A percentile compares a stretch with the other conserved stretches of the same genome.
phyloP scores from a whole-genome alignment of 2,888 invertebrate species.

The Amblyjoppa proteus region DNA sequence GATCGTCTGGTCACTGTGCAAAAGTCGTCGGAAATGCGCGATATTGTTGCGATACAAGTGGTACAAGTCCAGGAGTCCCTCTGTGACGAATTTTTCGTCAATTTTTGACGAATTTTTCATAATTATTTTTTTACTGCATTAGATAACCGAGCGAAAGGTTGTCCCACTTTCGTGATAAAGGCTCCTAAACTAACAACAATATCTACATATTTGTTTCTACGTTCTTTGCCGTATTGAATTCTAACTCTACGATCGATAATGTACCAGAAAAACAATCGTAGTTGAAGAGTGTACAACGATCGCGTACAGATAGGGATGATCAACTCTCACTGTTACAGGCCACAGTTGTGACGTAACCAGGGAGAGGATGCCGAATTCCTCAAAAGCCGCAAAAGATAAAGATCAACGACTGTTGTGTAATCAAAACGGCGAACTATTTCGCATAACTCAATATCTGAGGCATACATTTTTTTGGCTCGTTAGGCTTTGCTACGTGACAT shows the following conservation, averaged over 20 bases:
- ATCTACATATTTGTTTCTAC: no score
- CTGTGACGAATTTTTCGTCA: no score
- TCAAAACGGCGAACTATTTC: background rate
- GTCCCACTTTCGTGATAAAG: no score
- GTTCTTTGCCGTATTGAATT: background rate
- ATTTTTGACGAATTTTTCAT: no score
- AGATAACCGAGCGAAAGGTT: no score
- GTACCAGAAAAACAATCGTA: background rate
- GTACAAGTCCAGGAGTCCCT: background rate
- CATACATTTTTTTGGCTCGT: no score
- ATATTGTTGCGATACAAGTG: background rate
- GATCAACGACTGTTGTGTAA: background rate
- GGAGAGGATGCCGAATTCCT: background rate
- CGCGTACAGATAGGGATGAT: background rate
- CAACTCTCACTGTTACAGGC: constrained; percentile 9
- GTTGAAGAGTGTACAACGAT: background rate
- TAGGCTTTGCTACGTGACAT: no score
- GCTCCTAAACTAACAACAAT: no score
- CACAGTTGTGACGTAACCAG: background rate
- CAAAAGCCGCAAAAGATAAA: background rate
- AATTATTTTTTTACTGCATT: no score
- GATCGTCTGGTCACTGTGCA: background rate
- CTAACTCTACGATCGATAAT: background rate
- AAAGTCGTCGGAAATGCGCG: background rate
- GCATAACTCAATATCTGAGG: no score